Percentiles rank a stretch among this genome's conserved stretches.
Evolutionary conservation across 2,113 vertebrate species (phyloP).

Genomic region (Notechis scutatus): DNA sequence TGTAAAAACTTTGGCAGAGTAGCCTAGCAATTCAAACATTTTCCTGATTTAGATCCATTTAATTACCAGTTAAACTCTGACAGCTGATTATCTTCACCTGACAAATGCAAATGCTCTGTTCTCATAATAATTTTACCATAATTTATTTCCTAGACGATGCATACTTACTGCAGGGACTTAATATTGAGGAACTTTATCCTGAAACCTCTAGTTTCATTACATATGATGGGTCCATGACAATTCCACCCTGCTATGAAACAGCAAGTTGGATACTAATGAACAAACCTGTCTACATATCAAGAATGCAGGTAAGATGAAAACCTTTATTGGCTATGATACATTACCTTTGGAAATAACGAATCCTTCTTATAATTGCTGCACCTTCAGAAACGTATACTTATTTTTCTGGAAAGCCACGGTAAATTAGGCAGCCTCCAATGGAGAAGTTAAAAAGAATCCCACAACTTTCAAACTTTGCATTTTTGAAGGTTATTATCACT

Average conservation of each 20-base stretch:
- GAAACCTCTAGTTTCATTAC: conserved; percentile 97
- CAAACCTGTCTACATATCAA: conserved; percentile 97
- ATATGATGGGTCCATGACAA: conserved; percentile 97
- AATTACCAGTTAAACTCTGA: background rate
- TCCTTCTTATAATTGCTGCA: background rate
- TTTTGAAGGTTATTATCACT: background rate
- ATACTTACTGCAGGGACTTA: conserved; percentile 93
- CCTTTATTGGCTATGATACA: rapidly evolving
- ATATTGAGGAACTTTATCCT: conserved; percentile 95
- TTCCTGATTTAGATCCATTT: background rate
- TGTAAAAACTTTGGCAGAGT: background rate
- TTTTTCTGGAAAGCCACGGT: background rate
- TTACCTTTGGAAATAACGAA: background rate
- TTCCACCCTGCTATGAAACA: conserved; percentile 95
- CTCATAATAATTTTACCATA: background rate
- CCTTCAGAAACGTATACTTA: background rate
- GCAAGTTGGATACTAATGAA: conserved; percentile 99
- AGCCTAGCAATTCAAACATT: background rate
- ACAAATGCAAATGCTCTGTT: background rate
- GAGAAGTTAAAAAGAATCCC: background rate
- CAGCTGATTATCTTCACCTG: background rate
- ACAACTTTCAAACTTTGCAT: background rate
- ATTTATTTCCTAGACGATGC: conserved; percentile 84
- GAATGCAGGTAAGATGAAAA: conserved; percentile 89
- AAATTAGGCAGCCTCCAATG: background rate